Evolutionary conservation across 2,797 vertebrate species (phyloP), one percentile per base, ranked within the genome.

Genomic region (Lepus oiostolus): DNA sequence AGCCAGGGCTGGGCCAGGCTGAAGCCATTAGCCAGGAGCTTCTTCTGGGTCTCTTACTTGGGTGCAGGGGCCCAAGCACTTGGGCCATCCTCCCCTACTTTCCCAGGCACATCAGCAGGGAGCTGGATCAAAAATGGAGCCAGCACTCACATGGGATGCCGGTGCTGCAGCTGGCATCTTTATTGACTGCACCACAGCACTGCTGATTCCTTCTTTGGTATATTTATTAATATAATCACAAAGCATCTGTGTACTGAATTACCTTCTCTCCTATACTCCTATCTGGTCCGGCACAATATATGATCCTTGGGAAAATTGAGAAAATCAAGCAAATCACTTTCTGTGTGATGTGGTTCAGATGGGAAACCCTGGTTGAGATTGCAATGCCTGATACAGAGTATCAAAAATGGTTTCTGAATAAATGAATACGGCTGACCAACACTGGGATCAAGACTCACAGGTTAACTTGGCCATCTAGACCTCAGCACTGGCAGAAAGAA

Each of bases 321-420:
- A 67, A 90, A 83, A 93, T 13, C 63, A 77, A 54, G 88, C n/a
- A 93, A 89, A 67, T 72, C 7, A n/a, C 50, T 70, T n/a, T 50
- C 28, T 76, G 32, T 54, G 77, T 47, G n/a, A 35, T 84, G 30
- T 80, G 60, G 58, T 82, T 95, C 58, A 19, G 11, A n/a, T 63
- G 50, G 58, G 17, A 67, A 86, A n/a, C 19, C 17, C 16, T 62
- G 10, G 0, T 14, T 21, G 32, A 91, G 85, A 91, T 90, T n/a
- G 68, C 65, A 52, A 76, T 62, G 10, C 38, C 68, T 81, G 72
- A 68, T 75, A n/a, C 32, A 87, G 32, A 70, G 81, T 50, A 47
- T 89, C 72, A 50, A 30, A 52, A 71, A 42, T 42, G 52, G 42
- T 75, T 88, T 90, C 65, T 58, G 21, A 60, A 63, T 92, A 83